Conservation (phyloP, 2,113 vertebrate species). For the Leucosticte australis region DNA sequence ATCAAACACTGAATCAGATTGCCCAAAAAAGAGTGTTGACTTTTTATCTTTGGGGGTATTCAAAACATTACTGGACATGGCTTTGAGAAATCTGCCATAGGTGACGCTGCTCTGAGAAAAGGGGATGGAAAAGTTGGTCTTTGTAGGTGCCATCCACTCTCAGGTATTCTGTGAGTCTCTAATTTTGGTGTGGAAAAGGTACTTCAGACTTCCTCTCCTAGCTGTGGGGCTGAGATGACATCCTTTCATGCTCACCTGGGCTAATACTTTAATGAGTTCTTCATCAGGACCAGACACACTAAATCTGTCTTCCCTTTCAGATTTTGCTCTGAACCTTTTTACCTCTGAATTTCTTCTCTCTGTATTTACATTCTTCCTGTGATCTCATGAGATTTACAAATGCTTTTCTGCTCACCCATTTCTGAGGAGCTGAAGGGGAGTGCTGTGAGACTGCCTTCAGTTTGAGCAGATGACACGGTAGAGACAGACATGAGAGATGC, state of each 20-base stretch:
- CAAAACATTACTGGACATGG: background rate
- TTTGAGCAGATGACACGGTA: background rate
- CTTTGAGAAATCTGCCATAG: background rate
- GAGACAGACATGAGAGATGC: background rate
- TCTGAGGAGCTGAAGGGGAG: background rate
- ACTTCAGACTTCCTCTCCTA: background rate
- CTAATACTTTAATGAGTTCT: background rate
- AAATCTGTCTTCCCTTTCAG: background rate
- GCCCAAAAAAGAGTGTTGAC: background rate
- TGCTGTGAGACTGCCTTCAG: accelerated
- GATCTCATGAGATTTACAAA: background rate
- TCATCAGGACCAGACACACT: background rate
- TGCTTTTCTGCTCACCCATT: background rate
- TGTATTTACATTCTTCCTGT: background rate
- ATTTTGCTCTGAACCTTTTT: background rate
- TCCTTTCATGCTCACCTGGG: background rate
- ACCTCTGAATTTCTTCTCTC: background rate
- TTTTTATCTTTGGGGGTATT: background rate
- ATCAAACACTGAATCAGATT: background rate
- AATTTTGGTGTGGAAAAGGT: background rate
- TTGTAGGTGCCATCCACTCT: background rate
- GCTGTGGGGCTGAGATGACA: background rate
- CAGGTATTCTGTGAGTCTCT: background rate
- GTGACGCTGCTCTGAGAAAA: background rate
- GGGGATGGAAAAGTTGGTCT: background rate